A percentile compares a stretch with the other conserved stretches of the same genome.
Conservation (phyloP, 2,888 invertebrate genomes). For the Aspidapion aeneum region DNA sequence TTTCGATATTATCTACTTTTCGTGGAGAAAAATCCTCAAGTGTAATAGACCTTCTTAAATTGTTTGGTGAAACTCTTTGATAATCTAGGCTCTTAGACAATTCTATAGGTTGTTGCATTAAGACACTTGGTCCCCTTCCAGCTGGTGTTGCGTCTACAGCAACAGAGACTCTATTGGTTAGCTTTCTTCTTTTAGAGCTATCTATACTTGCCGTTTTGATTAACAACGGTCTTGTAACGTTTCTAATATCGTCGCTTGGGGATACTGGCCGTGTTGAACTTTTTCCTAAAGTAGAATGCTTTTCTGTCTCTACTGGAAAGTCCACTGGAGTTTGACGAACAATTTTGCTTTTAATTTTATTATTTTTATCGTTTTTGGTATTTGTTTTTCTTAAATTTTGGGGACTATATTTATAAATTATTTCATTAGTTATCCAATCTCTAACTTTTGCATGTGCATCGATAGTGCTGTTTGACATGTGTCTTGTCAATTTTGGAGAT, state of each 20-base stretch:
- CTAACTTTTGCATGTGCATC: slow-evolving; percentile 84
- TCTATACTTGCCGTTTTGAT: slow-evolving; percentile 36
- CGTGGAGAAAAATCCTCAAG: slow-evolving; percentile 45
- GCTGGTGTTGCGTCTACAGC: slow-evolving; percentile 77
- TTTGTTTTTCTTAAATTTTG: slow-evolving; percentile 56
- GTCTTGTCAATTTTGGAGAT: slow-evolving; percentile 62
- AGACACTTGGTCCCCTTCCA: slow-evolving; percentile 66
- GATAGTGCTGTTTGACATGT: slow-evolving; percentile 75
- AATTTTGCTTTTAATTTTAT: slow-evolving; percentile 31
- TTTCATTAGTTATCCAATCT: slow-evolving; percentile 82
- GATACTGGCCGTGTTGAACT: slow-evolving; percentile 45
- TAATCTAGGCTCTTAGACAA: slow-evolving; percentile 61
- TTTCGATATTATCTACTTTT: slow-evolving; percentile 24
- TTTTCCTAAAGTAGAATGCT: slow-evolving; percentile 40
- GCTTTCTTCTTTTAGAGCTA: slow-evolving; percentile 36
- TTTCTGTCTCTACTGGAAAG: slow-evolving; percentile 27
- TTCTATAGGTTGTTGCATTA: slow-evolving; percentile 76
- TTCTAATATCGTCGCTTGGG: slow-evolving; percentile 32
- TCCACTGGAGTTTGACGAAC: slow-evolving; percentile 33
- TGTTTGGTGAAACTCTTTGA: slow-evolving; percentile 34
- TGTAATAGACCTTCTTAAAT: slow-evolving; percentile 49
- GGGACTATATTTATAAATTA: slow-evolving; percentile 69
- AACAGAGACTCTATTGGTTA: slow-evolving; percentile 68
- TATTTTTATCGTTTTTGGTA: slow-evolving; percentile 43
- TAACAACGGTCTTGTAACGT: slow-evolving; percentile 27